Evolutionary conservation across 2,797 vertebrate genomes (phyloP).

Genomic region (Natrix natrix): DNA sequence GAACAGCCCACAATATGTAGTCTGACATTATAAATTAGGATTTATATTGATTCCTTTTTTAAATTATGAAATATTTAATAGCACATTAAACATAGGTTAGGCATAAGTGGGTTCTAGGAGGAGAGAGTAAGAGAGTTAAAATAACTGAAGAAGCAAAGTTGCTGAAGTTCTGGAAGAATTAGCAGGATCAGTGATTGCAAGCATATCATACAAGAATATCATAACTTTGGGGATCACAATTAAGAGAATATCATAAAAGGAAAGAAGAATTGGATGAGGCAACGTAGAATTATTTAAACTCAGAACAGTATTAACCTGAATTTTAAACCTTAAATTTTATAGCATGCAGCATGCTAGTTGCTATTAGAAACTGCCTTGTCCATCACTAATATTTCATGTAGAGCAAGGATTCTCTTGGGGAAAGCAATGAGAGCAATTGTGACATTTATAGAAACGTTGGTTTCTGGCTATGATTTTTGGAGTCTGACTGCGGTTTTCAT

Average conservation of each 20-base stretch:
- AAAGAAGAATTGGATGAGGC: neutral
- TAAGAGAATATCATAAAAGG: neutral
- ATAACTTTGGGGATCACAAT: neutral
- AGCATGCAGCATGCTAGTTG: neutral
- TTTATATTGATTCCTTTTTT: constrained; percentile 39
- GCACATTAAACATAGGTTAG: constrained; percentile 43
- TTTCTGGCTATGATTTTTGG: neutral
- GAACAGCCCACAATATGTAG: constrained; percentile 7
- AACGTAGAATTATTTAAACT: neutral
- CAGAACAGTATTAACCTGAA: neutral
- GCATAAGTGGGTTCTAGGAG: constrained; percentile 23
- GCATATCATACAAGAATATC: neutral
- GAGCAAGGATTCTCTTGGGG: neutral
- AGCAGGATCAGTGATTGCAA: neutral
- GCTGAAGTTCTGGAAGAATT: neutral
- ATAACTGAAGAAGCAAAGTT: neutral
- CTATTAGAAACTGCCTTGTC: neutral
- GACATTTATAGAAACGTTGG: neutral
- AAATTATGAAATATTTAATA: constrained; percentile 37
- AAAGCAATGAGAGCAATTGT: neutral
- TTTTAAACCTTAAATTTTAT: neutral
- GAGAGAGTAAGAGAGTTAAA: neutral
- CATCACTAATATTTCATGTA: neutral
- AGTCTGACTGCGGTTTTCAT: neutral
- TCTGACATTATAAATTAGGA: constrained; percentile 50